A percentile compares a stretch with the other conserved stretches of the same genome.
phyloP scores from a whole-genome alignment of 2,888 invertebrate species.

The Tipula lateralis region DNA sequence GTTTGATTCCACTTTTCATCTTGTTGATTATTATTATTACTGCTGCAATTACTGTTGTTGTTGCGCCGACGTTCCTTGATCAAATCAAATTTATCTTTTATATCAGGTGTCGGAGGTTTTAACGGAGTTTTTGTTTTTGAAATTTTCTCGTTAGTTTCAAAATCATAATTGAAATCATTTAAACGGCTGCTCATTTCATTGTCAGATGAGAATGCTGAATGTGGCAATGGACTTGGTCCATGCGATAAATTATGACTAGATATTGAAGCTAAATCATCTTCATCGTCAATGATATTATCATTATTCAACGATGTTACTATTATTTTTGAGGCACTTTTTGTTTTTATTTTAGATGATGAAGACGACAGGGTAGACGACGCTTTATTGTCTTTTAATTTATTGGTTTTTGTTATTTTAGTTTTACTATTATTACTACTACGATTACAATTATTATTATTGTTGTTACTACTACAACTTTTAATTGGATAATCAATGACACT shows the following conservation, averaged over 20 bases:
- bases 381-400: conserved; percentile 7
- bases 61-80: conserved; percentile 58
- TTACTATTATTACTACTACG: background rate
- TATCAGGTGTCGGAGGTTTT: conserved; percentile 12
- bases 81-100: conserved; percentile 56
- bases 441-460: background rate
- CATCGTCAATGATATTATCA: conserved; percentile 32
- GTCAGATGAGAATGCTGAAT: conserved; percentile 34
- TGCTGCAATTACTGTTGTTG: conserved; percentile 41
- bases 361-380: background rate
- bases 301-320: background rate
- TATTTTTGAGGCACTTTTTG: conserved; percentile 31
- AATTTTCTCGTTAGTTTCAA: background rate
- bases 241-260: conserved; percentile 41
- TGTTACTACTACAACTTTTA: conserved; percentile 33
- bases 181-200: conserved; percentile 30
- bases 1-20: conserved; percentile 40
- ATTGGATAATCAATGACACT: conserved; percentile 33
- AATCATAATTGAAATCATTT: conserved; percentile 26
- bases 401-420: background rate
- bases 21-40: conserved; percentile 39
- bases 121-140: background rate
- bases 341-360: background rate
- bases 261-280: conserved; percentile 42
- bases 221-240: conserved; percentile 35